A percentile compares a stretch with the other conserved stretches of the same genome.
phyloP scores from a whole-genome alignment of 2,797 vertebrate genomes.

The Apogon talboti region DNA sequence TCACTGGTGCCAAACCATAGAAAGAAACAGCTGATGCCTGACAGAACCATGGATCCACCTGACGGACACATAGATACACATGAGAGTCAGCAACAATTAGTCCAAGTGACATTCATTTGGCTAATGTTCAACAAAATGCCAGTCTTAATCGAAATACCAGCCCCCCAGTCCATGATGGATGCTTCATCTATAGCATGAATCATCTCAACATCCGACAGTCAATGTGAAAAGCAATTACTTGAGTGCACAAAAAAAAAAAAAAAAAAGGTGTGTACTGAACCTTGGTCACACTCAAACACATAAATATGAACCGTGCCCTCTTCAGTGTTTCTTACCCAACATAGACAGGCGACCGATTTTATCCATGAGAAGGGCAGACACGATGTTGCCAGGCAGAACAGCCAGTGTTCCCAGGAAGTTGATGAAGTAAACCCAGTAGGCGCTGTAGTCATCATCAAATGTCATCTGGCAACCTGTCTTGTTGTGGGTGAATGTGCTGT shows the following conservation, averaged over 20 bases:
- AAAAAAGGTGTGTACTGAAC: no score
- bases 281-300: no score
- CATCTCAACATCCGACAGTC: constrained; percentile 27
- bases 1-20: constrained; percentile 98
- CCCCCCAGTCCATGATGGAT: constrained; percentile 37
- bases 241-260: constrained; percentile 5
- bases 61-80: constrained; percentile 17
- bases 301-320: no score
- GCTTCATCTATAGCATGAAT: constrained; percentile 71
- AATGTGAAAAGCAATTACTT: constrained; percentile 40
- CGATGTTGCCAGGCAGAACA: constrained; percentile 96
- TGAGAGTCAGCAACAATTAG: constrained; percentile 5
- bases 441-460: constrained; percentile 96
- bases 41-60: constrained; percentile 99
- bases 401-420: constrained; percentile 97
- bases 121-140: constrained; percentile 55
- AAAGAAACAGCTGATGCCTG: constrained; percentile 98
- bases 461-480: constrained; percentile 97
- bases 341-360: constrained; percentile 96
- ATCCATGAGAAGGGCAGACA: constrained; percentile 97
- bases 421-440: constrained; percentile 99
- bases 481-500: constrained; percentile 91
- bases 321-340: constrained; percentile 86
- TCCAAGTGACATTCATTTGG: constrained; percentile 8
- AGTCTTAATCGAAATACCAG: constrained; percentile 11